Percentiles rank a stretch among this genome's conserved stretches.
phyloP scores from a whole-genome alignment of 2,797 vertebrate species.

The Notamacropus eugenii region DNA sequence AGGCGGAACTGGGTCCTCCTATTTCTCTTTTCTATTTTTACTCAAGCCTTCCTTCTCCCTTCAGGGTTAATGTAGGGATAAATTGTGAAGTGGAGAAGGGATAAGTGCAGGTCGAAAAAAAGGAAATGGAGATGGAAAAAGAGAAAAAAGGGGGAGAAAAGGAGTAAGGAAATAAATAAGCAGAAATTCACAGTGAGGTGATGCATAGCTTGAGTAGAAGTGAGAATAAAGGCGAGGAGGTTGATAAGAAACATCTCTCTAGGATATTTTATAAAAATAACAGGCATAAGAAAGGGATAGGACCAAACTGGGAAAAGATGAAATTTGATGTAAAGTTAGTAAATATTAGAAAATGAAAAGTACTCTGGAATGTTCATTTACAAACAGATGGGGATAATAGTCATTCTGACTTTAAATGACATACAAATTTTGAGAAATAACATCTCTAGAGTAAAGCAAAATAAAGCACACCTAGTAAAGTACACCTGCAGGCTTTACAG shows the following conservation, averaged over 20 bases:
- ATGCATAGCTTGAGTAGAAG: not conserved
- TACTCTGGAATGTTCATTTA: constrained; percentile 8
- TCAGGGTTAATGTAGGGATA: not conserved
- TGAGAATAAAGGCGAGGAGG: not conserved
- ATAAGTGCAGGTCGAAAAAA: not conserved
- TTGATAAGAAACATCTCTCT: not conserved
- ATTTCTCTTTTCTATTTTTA: not conserved
- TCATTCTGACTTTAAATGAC: not conserved
- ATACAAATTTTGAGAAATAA: not conserved
- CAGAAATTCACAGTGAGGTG: not conserved
- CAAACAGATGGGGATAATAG: not conserved
- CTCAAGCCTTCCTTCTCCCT: not conserved
- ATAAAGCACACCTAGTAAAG: not conserved
- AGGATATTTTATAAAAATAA: not conserved
- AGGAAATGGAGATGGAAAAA: too few species aligned
- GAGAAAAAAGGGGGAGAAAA: not conserved
- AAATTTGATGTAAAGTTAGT: not conserved
- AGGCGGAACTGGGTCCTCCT: not conserved
- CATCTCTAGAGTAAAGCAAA: not conserved
- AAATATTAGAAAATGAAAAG: constrained; percentile 4
- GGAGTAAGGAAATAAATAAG: constrained; percentile 5
- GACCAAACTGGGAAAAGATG: not conserved
- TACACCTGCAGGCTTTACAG: not conserved
- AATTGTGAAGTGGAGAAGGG: not conserved
- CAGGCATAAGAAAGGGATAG: not conserved